Conservation (phyloP, 2,797 vertebrate species). For the Myotis myotis region DNA sequence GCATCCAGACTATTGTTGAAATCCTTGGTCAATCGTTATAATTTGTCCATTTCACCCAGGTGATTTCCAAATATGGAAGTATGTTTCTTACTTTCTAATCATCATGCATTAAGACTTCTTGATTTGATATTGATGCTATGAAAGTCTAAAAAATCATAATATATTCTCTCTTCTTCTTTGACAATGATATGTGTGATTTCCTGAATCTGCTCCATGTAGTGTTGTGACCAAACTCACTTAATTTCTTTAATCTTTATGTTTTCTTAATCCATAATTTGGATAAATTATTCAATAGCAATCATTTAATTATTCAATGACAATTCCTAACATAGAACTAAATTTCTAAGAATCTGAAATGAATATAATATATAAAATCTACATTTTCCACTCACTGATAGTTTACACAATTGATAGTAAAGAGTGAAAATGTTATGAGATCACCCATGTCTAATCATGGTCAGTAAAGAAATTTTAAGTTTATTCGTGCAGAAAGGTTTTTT, state of each 20-base stretch:
- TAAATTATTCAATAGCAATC: neutral
- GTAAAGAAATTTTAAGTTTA: conserved; percentile 19
- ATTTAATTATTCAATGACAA: neutral
- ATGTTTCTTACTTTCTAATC: neutral
- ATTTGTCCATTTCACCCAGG: neutral
- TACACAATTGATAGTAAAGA: neutral
- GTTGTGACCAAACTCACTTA: neutral
- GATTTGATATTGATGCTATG: neutral
- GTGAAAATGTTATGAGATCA: neutral
- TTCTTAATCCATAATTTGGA: neutral
- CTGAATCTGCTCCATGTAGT: neutral
- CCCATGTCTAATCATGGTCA: neutral
- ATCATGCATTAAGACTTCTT: neutral
- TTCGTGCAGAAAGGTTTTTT: neutral
- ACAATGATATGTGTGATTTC: neutral
- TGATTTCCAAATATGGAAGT: neutral
- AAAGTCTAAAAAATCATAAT: neutral
- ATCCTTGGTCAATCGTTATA: neutral
- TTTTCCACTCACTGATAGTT: neutral
- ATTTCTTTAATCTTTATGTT: neutral
- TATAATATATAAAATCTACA: neutral
- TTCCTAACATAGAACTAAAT: neutral
- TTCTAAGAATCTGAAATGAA: neutral
- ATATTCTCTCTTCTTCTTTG: neutral
- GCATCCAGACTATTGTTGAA: neutral